These are phyloP conservation scores for Gymnoscelis rufifasciata DNA, from an alignment of 2,888 invertebrate genomes.

Conservation along the genomic window DNA sequence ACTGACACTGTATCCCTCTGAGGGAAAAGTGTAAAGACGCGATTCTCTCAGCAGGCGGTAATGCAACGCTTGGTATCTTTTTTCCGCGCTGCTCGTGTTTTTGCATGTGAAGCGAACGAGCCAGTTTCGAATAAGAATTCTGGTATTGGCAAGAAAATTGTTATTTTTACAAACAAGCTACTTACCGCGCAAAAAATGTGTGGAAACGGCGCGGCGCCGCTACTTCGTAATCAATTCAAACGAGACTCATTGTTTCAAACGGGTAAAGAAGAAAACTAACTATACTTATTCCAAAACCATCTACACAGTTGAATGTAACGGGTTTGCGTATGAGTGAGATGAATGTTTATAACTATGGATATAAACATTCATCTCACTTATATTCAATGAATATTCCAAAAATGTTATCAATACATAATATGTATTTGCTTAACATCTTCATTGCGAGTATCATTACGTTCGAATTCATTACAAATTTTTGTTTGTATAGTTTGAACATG, in stretches of 20 bases:
- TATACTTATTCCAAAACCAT: conserved; percentile 44
- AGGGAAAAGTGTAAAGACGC: conserved; percentile 39
- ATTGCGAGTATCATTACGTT: too few relatives aligned
- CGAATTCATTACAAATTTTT: too few relatives aligned
- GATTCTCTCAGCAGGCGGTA: conserved; percentile 50
- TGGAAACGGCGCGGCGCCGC: conserved; percentile 47
- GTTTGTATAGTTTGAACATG: too few relatives aligned
- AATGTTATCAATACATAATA: too few relatives aligned
- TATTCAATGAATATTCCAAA: too few relatives aligned
- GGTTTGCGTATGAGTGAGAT: neutral
- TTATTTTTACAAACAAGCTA: conserved; percentile 64
- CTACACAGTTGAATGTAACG: conserved; percentile 32
- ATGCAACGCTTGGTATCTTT: conserved; percentile 42
- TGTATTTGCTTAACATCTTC: too few relatives aligned
- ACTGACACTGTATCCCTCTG: conserved; percentile 34
- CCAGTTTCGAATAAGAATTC: conserved; percentile 51
- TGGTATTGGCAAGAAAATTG: conserved; percentile 59
- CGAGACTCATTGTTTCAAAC: conserved; percentile 57
- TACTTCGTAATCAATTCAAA: conserved; percentile 59
- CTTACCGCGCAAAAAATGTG: conserved; percentile 53
- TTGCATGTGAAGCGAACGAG: conserved; percentile 50
- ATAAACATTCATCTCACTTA: too few relatives aligned
- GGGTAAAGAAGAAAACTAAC: conserved; percentile 39
- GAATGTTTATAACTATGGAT: too few relatives aligned
- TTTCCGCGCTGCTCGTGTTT: conserved; percentile 45